Conservation (phyloP, 1,140 invertebrate genomes). For the Solen grandis region DNA sequence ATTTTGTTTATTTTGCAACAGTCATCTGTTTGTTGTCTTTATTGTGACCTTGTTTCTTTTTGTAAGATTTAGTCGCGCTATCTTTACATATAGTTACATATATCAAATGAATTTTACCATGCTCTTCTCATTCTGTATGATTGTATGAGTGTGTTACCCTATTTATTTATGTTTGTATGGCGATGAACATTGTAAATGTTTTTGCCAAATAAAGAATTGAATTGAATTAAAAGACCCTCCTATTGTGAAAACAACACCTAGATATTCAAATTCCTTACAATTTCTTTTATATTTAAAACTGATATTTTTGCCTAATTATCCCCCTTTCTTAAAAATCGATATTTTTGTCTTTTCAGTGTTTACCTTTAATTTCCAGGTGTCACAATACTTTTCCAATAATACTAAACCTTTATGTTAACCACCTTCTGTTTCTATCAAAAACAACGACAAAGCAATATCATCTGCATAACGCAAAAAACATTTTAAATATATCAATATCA, state of each 20-base stretch:
- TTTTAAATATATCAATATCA: too few relatives aligned
- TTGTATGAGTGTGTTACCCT: too few relatives aligned
- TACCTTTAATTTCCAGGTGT: constrained; percentile 9
- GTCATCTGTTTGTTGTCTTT: too few relatives aligned
- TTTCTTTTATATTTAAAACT: neutral
- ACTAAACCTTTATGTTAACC: constrained; percentile 17
- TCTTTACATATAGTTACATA: too few relatives aligned
- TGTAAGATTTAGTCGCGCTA: too few relatives aligned
- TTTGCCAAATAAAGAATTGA: too few relatives aligned
- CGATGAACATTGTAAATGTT: too few relatives aligned
- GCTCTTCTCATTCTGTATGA: too few relatives aligned
- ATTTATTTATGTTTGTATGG: too few relatives aligned
- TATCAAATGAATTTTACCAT: too few relatives aligned
- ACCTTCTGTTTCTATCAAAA: neutral
- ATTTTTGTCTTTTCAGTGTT: constrained; percentile 17
- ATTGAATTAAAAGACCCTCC: constrained; percentile 15
- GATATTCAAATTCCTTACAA: neutral
- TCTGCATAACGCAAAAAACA: constrained; percentile 7
- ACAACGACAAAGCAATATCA: constrained; percentile 37
- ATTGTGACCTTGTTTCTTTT: too few relatives aligned
- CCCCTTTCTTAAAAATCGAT: constrained; percentile 31
- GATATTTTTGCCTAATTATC: neutral
- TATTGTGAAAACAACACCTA: constrained; percentile 16
- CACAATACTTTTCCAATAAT: constrained; percentile 14
- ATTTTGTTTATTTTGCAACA: too few relatives aligned